These are phyloP conservation scores for Pimpla rufipes DNA, from an alignment of 2,888 invertebrate genomes.

Conservation along the genomic window DNA sequence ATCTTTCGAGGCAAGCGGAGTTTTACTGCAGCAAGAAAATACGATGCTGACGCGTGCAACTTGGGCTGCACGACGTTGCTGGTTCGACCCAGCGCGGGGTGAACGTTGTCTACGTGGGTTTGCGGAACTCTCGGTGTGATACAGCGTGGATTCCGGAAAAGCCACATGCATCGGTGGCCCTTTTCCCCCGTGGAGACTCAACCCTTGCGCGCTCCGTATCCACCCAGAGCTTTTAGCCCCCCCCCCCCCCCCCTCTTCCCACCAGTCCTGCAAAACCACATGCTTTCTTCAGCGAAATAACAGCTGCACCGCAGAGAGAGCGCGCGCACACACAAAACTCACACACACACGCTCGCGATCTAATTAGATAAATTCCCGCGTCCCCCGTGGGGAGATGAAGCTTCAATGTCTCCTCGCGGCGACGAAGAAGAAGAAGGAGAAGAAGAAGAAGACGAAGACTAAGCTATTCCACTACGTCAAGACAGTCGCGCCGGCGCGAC, in stretches of 20 bases:
- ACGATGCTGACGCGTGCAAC: background rate
- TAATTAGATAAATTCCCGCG: slow-evolving; percentile 45
- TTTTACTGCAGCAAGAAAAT: slow-evolving; percentile 8
- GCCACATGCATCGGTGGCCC: background rate
- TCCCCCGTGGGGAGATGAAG: slow-evolving; percentile 12
- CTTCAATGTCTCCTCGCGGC: slow-evolving; percentile 4
- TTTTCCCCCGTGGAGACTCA: slow-evolving; percentile 9
- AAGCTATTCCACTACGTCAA: background rate
- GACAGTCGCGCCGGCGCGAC: background rate
- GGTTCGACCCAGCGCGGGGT: background rate
- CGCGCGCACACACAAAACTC: background rate
- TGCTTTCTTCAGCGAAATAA: slow-evolving; percentile 16
- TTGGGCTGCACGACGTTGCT: slow-evolving; percentile 3
- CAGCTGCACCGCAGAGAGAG: background rate
- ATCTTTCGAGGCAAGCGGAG: background rate
- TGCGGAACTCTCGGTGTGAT: background rate
- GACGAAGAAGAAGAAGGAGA: background rate
- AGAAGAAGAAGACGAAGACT: slow-evolving; percentile 1
- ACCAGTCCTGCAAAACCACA: slow-evolving; percentile 23
- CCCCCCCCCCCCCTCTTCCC: no score
- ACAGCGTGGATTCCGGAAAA: slow-evolving; percentile 5
- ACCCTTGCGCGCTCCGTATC: slow-evolving; percentile 3
- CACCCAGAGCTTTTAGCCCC: background rate
- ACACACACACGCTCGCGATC: background rate
- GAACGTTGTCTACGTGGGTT: slow-evolving; percentile 26